phyloP scores from a whole-genome alignment of 2,888 invertebrate species.

The Mythimna albipuncta region DNA sequence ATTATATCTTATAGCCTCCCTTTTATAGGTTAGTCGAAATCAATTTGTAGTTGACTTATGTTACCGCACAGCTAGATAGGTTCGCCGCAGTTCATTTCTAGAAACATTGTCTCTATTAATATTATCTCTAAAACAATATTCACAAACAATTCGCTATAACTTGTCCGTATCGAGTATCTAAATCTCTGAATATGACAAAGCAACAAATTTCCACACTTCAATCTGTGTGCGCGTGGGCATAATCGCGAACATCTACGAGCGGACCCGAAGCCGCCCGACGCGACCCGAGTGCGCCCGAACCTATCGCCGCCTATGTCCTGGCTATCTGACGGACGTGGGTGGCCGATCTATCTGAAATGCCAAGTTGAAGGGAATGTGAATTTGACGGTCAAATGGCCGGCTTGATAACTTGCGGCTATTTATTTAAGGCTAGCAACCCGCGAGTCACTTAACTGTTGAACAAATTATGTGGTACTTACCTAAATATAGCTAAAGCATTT shows the following conservation, averaged over 20 bases:
- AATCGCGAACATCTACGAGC: conserved; percentile 72
- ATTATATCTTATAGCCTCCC: conserved; percentile 35
- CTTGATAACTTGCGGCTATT: conserved; percentile 59
- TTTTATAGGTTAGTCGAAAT: conserved; percentile 41
- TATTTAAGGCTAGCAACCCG: conserved; percentile 60
- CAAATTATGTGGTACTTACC: background rate
- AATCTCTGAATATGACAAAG: conserved; percentile 70
- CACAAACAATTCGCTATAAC: conserved; percentile 67
- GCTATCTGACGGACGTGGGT: conserved; percentile 68
- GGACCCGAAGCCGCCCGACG: conserved; percentile 70
- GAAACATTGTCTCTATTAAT: conserved; percentile 67
- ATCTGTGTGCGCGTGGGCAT: conserved; percentile 77
- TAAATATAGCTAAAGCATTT: background rate
- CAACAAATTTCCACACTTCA: conserved; percentile 71
- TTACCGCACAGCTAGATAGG: conserved; percentile 45
- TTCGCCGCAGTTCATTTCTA: conserved; percentile 56
- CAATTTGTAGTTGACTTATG: conserved; percentile 48
- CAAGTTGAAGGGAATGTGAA: conserved; percentile 69
- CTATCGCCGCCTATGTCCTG: conserved; percentile 64
- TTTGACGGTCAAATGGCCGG: conserved; percentile 67
- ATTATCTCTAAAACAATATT: conserved; percentile 64
- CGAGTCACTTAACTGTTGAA: conserved; percentile 28
- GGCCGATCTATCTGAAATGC: conserved; percentile 70
- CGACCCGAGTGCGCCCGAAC: conserved; percentile 71
- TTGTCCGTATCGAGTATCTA: conserved; percentile 66